Evolutionary conservation across 2,888 invertebrate genomes (phyloP), one percentile per base, ranked within the genome.

Genomic region (Gandaritis pyraliata): DNA sequence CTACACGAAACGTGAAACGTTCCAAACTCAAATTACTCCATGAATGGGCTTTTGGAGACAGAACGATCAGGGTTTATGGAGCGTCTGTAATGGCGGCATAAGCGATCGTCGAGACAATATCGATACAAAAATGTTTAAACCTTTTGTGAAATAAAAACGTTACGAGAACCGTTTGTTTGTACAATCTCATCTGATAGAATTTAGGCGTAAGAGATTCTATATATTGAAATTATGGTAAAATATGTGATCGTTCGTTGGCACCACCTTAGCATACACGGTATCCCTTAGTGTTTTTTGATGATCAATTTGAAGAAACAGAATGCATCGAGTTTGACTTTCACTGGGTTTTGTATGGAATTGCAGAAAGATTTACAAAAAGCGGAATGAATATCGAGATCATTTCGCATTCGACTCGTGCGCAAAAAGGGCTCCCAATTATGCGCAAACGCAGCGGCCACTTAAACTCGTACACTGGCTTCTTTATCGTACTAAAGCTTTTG

Each of bases 341-440:
- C 57, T 47, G 58, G 66, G 55, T 73, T 71, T 73, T 70, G 70
- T 72, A 80, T 78, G 76, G 76, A 80, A 72, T 73, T 68, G 69
- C 61, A 73, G 62, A 70, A 66, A 74, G 69, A 70, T 75, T 73
- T 73, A 82, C 78, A 88, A 87, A 87, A 88, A 86, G 77, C 74
- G 74, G 83, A 82, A 83, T 86, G 83, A 85, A 87, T 83, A 83
- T 79, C 76, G 73, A 72, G 77, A 78, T 81, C 78, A 82, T 87
- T 88, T 85, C 74, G 86, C 82, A 89, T 91, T 88, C 90, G 80
- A 78, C 72, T 82, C 82, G 72, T 82, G 84, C 73, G 78, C 83
- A 89, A 90, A 89, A 90, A 88, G 81, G 78, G 77, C 75, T 78
- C 72, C 83, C 90, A 89, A 90, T 90, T 90, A 90, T 90, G 87